Conservation (phyloP, 2,113 vertebrate genomes). For the Martes martes region DNA sequence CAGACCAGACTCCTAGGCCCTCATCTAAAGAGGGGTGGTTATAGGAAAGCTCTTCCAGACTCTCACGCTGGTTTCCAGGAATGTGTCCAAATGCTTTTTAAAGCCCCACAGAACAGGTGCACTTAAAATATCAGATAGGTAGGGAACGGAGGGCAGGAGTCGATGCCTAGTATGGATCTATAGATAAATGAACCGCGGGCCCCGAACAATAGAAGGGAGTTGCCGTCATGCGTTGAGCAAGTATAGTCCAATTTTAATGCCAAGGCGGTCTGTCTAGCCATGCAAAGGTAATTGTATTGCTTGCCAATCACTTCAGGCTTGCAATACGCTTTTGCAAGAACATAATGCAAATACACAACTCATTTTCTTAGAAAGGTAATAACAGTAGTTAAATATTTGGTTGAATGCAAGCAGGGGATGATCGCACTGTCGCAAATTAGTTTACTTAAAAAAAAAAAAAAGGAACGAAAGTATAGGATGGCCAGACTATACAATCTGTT, state of each 20-base stretch:
- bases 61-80: not conserved
- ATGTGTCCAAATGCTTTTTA: not conserved
- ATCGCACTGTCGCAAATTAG: constrained; percentile 32
- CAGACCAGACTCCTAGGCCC: not conserved
- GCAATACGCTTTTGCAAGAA: constrained; percentile 33
- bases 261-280: not conserved
- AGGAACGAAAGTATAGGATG: not conserved
- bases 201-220: not conserved
- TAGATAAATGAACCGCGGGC: not conserved
- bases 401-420: constrained; percentile 17
- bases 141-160: not conserved
- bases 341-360: constrained; percentile 54
- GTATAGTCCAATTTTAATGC: constrained; percentile 39
- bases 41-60: not conserved
- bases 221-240: not conserved
- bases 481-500: not conserved
- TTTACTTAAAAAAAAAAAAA: constrained; percentile 27
- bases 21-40: not conserved
- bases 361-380: constrained; percentile 66
- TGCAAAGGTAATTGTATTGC: constrained; percentile 51
- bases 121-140: not conserved
- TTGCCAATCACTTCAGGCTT: constrained; percentile 44
- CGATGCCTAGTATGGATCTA: not conserved
- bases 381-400: constrained; percentile 65
- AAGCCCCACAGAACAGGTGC: not conserved